A percentile compares a stretch with the other conserved stretches of the same genome.
These are phyloP conservation scores for Charadrius vociferus DNA, from an alignment of 2,113 vertebrate genomes.

Conservation along the genomic window DNA sequence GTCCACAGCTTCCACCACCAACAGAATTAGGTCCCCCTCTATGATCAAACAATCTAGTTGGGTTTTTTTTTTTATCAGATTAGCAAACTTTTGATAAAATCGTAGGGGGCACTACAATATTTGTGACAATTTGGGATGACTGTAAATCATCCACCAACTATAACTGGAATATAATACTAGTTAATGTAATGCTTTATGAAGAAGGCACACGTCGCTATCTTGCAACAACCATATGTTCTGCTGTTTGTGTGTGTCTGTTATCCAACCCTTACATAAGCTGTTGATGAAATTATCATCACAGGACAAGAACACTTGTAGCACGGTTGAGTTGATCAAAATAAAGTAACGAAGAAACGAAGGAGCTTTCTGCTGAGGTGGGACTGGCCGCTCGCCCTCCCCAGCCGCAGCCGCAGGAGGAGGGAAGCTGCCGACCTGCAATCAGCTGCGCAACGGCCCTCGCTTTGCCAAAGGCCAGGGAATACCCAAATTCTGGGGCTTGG, in stretches of 20 bases:
- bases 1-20: not conserved
- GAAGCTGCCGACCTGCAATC: not conserved
- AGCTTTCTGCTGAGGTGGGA: not conserved
- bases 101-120: not conserved
- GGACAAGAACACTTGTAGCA: not conserved
- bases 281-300: constrained; percentile 19
- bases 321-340: not conserved
- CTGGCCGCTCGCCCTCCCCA: not conserved
- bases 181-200: not conserved
- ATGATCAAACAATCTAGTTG: not conserved
- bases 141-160: not conserved
- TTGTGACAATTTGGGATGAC: not conserved
- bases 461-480: not conserved
- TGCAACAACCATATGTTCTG: not conserved
- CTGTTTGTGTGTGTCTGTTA: not conserved
- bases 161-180: not conserved
- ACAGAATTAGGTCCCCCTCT: not conserved
- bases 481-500: not conserved
- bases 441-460: not conserved
- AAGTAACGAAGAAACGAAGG: not conserved
- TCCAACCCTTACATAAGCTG: constrained; percentile 38
- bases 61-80: not conserved
- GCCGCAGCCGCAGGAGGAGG: not conserved
- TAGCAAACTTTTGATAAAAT: not conserved
- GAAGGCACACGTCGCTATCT: not conserved